Percentiles rank a stretch among this genome's conserved stretches.
phyloP scores from a whole-genome alignment of 2,113 vertebrate species.

The Leucoraja erinaceus region DNA sequence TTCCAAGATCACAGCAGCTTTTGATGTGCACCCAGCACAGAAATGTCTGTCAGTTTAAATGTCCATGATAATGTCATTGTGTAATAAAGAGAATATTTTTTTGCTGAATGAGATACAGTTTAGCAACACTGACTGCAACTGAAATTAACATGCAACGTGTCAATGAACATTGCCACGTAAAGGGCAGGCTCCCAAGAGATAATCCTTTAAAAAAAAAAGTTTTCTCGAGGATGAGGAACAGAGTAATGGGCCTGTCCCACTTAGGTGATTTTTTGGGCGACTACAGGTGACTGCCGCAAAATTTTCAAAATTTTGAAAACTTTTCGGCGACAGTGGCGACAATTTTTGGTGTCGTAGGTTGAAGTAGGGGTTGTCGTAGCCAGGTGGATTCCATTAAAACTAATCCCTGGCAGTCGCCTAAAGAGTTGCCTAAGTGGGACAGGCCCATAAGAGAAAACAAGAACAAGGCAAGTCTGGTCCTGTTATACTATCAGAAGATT shows the following conservation, averaged over 20 bases:
- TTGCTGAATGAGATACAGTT: not conserved
- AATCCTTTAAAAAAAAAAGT: not conserved
- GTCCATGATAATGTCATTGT: not conserved
- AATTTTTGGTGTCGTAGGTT: too few species aligned
- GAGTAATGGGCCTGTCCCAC: too few species aligned
- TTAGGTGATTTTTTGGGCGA: too few species aligned
- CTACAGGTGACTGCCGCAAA: too few species aligned
- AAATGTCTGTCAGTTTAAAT: not conserved
- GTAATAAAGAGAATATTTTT: conserved; percentile 1
- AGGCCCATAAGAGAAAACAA: not conserved
- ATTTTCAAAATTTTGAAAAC: too few species aligned
- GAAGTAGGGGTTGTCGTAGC: too few species aligned
- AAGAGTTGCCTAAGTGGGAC: too few species aligned
- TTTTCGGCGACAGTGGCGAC: too few species aligned
- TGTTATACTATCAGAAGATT: not conserved
- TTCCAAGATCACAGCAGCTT: conserved; percentile 5
- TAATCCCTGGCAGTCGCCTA: too few species aligned
- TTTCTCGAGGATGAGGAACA: not conserved
- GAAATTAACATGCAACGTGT: not conserved
- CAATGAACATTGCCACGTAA: not conserved
- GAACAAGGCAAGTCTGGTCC: not conserved
- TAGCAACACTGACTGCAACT: not conserved
- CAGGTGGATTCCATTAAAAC: too few species aligned
- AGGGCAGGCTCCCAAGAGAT: not conserved
- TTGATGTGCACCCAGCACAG: conserved; percentile 15